Conservation (phyloP, 2,113 vertebrate species). For the Rhea pennata region DNA sequence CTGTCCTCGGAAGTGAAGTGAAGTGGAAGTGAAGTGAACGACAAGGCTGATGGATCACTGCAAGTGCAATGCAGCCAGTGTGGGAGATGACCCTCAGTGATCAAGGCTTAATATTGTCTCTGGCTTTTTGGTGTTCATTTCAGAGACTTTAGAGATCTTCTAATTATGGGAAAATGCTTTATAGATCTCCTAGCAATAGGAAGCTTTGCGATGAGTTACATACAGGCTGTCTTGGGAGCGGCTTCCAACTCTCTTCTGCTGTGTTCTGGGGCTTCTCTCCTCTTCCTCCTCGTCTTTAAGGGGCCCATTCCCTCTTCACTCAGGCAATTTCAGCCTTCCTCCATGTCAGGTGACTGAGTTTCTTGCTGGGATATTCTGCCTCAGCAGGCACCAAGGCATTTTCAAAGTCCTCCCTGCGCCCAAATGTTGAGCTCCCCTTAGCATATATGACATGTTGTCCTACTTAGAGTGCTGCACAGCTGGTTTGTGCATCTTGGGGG, state of each 20-base stretch:
- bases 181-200: background rate
- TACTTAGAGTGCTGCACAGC: slow-evolving; percentile 33
- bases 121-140: background rate
- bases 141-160: background rate
- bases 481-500: slow-evolving; percentile 7
- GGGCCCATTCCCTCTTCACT: background rate
- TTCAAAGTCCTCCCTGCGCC: background rate
- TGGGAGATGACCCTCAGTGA: background rate
- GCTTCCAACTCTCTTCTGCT: background rate
- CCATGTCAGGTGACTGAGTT: background rate
- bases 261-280: background rate
- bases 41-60: background rate
- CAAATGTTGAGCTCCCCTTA: background rate
- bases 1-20: background rate
- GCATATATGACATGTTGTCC: background rate
- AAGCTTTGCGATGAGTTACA: background rate
- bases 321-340: background rate
- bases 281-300: background rate
- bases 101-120: background rate
- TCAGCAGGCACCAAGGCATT: background rate
- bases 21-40: background rate
- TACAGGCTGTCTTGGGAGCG: background rate
- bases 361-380: background rate
- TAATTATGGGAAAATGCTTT: background rate
- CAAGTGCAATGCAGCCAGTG: fast-evolving